These are phyloP conservation scores for Ligdia adustata DNA, from an alignment of 2,888 invertebrate species.

Conservation along the genomic window DNA sequence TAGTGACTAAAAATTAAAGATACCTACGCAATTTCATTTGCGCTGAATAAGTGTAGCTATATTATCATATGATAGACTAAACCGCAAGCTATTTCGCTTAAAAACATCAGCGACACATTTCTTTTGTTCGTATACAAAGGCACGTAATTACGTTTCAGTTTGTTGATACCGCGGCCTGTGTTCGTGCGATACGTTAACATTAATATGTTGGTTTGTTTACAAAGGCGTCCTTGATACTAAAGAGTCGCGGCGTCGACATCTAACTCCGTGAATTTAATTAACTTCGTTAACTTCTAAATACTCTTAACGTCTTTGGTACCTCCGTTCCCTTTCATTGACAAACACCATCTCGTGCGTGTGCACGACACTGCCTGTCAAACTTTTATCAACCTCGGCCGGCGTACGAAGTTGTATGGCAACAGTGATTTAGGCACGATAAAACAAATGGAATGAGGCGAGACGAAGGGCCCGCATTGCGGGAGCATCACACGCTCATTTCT, in stretches of 20 bases:
- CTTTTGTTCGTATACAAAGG: constrained; percentile 59
- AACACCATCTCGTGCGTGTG: constrained; percentile 66
- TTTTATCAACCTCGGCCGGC: constrained; percentile 68
- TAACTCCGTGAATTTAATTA: constrained; percentile 81
- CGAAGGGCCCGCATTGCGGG: constrained; percentile 74
- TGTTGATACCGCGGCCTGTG: constrained; percentile 66
- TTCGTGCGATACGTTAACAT: constrained; percentile 74
- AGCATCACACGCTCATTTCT: constrained; percentile 78
- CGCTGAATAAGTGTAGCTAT: no score
- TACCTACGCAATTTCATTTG: no score
- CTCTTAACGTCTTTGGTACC: constrained; percentile 83
- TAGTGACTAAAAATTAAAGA: no score
- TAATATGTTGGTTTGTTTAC: constrained; percentile 78
- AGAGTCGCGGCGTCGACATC: constrained; percentile 72
- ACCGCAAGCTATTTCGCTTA: no score
- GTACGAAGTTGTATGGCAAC: constrained; percentile 70
- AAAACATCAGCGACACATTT: constrained; percentile 40
- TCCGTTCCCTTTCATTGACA: constrained; percentile 74
- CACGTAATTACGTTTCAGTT: constrained; percentile 69
- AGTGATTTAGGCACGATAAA: constrained; percentile 80
- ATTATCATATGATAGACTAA: no score
- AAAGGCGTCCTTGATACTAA: constrained; percentile 77
- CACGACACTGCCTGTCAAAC: constrained; percentile 77
- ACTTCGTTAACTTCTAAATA: constrained; percentile 83
- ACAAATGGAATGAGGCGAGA: constrained; percentile 71